Evolutionary conservation across 2,113 vertebrate species (phyloP).

Genomic region (Tragelaphus scriptus): DNA sequence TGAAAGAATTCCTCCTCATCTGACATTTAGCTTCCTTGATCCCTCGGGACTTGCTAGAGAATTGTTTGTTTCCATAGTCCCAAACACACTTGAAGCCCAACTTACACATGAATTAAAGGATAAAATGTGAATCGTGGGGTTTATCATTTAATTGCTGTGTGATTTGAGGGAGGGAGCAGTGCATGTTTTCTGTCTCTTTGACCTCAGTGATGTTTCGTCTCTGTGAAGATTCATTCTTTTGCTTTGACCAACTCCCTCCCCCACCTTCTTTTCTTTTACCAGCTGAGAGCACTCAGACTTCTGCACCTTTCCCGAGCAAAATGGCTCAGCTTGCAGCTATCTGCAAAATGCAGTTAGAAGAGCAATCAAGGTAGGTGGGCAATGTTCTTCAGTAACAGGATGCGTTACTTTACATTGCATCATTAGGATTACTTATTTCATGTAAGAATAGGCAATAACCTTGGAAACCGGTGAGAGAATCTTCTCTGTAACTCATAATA

Average conservation of each 20-base stretch:
- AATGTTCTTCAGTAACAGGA: neutral
- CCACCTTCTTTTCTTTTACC: neutral
- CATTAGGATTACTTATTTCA: neutral
- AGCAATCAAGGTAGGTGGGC: constrained; percentile 86
- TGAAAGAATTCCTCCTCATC: neutral
- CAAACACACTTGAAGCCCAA: neutral
- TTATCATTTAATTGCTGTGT: neutral
- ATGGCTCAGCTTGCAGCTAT: constrained; percentile 90
- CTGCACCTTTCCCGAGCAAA: constrained; percentile 79
- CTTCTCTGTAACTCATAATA: neutral
- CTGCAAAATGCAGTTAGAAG: constrained; percentile 88
- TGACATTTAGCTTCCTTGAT: neutral
- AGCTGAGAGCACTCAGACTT: constrained; percentile 70
- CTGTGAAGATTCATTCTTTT: neutral
- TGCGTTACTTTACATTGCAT: neutral
- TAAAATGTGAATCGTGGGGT: neutral
- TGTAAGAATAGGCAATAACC: neutral
- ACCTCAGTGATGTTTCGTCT: neutral
- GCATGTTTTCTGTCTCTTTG: neutral
- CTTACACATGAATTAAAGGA: neutral
- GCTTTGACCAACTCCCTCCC: neutral
- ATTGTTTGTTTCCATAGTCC: neutral
- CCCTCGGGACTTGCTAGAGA: neutral
- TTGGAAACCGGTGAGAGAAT: neutral
- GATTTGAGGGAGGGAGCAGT: neutral